A percentile compares a stretch with the other conserved stretches of the same genome.
phyloP scores from a whole-genome alignment of 1,140 invertebrate species.

The Orius laevigatus region DNA sequence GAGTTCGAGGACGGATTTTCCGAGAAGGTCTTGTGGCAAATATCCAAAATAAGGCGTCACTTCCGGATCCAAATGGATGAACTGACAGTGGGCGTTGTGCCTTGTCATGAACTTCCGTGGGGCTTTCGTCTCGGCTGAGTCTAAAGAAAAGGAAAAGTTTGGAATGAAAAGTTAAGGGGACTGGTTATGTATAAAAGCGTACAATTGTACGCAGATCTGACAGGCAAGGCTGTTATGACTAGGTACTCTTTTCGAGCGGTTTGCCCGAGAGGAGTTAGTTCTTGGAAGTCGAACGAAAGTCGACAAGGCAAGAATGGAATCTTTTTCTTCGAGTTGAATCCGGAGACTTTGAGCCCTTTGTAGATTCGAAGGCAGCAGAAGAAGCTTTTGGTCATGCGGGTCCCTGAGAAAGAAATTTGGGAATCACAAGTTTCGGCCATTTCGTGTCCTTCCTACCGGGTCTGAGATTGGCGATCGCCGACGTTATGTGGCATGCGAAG shows the following conservation, averaged over 20 bases:
- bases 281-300: slow-evolving; percentile 48
- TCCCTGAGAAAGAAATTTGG: neutral
- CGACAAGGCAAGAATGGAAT: slow-evolving; percentile 55
- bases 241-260: slow-evolving; percentile 33
- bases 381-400: slow-evolving; percentile 21
- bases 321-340: slow-evolving; percentile 37
- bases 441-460: neutral
- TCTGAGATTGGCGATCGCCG: slow-evolving; percentile 21
- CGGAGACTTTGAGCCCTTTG: slow-evolving; percentile 35
- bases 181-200: slow-evolving; percentile 23
- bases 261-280: slow-evolving; percentile 22
- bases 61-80: slow-evolving; percentile 59
- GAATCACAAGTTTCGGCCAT: neutral
- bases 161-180: slow-evolving; percentile 1
- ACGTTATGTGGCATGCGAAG: slow-evolving; percentile 42
- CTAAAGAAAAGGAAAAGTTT: slow-evolving; percentile 27
- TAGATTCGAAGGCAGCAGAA: slow-evolving; percentile 36
- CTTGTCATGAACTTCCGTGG: slow-evolving; percentile 53
- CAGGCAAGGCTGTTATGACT: slow-evolving; percentile 50
- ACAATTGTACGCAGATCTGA: slow-evolving; percentile 61
- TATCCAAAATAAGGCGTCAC: slow-evolving; percentile 70
- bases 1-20: slow-evolving; percentile 64
- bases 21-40: slow-evolving; percentile 72
- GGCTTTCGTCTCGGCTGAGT: slow-evolving; percentile 39
- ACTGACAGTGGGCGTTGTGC: slow-evolving; percentile 52